phyloP scores from a whole-genome alignment of 64 coral and sea anemone species.

The Actinia equina region DNA sequence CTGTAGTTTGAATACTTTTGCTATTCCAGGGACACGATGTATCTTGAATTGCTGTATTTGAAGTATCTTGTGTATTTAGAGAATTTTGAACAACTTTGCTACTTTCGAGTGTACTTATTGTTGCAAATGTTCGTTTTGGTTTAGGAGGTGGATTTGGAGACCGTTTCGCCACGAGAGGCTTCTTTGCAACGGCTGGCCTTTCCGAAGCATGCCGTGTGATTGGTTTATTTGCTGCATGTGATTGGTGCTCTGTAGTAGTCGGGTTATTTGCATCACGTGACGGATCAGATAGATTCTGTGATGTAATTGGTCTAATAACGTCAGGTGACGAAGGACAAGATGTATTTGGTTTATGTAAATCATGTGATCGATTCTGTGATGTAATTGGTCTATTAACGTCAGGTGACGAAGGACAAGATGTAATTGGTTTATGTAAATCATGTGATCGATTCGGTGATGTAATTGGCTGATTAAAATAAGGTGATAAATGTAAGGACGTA shows the following conservation, averaged over 20 bases:
- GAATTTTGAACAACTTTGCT: not conserved
- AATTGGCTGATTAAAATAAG: not conserved
- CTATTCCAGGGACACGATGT: not conserved
- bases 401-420: not conserved
- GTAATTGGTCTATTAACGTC: not conserved
- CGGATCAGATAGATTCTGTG: not conserved
- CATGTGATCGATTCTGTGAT: not conserved
- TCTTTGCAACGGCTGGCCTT: not conserved
- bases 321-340: not conserved
- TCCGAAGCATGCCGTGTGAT: not conserved
- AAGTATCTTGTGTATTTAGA: not conserved
- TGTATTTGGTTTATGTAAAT: not conserved
- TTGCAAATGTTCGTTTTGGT: not conserved
- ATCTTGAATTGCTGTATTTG: not conserved
- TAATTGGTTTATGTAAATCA: not conserved
- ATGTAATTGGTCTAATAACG: not conserved
- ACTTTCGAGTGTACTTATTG: not conserved
- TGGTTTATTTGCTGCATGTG: not conserved
- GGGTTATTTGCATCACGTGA: not conserved
- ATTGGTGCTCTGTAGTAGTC: not conserved
- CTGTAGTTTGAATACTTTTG: not conserved
- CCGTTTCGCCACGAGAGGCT: not conserved
- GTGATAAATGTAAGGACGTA: not conserved
- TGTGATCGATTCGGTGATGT: not conserved
- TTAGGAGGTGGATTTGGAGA: not conserved